phyloP scores from a whole-genome alignment of 2,797 vertebrate species.

The Cynopterus sphinx region DNA sequence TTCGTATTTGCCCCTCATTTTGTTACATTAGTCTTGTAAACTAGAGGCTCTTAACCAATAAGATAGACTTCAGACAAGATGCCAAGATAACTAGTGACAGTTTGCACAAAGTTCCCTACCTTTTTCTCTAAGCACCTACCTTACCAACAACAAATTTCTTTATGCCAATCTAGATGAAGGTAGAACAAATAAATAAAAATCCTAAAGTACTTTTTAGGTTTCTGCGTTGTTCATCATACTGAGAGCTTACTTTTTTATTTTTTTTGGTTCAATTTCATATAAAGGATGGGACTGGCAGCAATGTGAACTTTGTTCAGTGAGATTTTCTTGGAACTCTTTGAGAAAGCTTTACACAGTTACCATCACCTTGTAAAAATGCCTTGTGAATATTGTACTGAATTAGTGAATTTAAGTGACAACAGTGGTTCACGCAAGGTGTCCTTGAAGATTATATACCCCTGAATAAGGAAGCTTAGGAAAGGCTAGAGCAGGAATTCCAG shows the following conservation, averaged over 20 bases:
- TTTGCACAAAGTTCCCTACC: background rate
- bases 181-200: background rate
- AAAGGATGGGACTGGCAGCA: background rate
- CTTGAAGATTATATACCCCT: background rate
- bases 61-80: background rate
- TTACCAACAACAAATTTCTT: background rate
- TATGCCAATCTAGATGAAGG: background rate
- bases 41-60: background rate
- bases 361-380: background rate
- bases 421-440: background rate
- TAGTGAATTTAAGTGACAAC: background rate
- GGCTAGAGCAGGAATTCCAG: background rate
- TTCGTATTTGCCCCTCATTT: background rate
- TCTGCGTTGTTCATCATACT: background rate
- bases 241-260: background rate
- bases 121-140: background rate
- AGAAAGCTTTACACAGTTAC: background rate
- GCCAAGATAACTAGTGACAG: background rate
- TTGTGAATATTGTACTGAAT: background rate
- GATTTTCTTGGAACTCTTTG: constrained; percentile 24
- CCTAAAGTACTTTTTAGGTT: background rate
- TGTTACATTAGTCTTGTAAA: background rate
- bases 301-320: background rate
- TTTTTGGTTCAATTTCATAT: background rate
- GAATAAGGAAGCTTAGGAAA: background rate